Percentiles rank a stretch among this genome's conserved stretches.
Conservation (phyloP, 2,797 vertebrate species). For the Protosalanx chinensis region DNA sequence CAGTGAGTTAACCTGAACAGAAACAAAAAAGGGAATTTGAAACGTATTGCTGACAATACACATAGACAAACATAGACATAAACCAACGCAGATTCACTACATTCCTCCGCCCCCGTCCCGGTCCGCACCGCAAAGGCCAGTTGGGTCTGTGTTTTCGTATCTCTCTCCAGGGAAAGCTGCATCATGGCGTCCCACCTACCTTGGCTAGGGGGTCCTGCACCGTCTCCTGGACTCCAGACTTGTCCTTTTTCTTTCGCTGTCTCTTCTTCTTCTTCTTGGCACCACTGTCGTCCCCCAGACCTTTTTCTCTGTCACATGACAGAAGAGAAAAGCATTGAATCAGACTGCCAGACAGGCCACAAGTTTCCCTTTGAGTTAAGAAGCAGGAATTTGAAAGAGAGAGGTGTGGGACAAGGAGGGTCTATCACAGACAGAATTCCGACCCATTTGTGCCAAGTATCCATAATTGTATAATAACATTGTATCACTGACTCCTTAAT, state of each 20-base stretch:
- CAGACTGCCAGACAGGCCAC: neutral
- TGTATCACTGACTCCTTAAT: neutral
- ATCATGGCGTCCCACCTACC: conserved; percentile 57
- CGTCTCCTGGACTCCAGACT: conserved; percentile 80
- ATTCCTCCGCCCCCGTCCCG: neutral
- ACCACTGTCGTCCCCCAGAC: conserved; percentile 85
- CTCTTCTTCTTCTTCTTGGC: conserved; percentile 99
- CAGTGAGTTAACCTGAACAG: conserved; percentile 80
- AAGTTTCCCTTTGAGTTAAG: neutral
- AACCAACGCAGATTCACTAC: neutral
- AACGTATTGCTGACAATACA: neutral
- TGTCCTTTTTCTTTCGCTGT: conserved; percentile 95
- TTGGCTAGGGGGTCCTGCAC: conserved; percentile 84
- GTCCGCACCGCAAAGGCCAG: too few species aligned
- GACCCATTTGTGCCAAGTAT: neutral
- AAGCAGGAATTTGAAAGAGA: neutral
- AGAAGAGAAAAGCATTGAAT: conserved; percentile 22
- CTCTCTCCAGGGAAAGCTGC: neutral
- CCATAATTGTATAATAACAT: neutral
- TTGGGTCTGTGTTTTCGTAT: neutral
- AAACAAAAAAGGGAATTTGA: neutral
- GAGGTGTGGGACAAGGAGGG: neutral
- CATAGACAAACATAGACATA: neutral
- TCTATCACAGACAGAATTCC: too few species aligned
- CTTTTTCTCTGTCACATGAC: conserved; percentile 74